phyloP scores from a whole-genome alignment of 2,888 invertebrate genomes.

The Xylota sylvarum region DNA sequence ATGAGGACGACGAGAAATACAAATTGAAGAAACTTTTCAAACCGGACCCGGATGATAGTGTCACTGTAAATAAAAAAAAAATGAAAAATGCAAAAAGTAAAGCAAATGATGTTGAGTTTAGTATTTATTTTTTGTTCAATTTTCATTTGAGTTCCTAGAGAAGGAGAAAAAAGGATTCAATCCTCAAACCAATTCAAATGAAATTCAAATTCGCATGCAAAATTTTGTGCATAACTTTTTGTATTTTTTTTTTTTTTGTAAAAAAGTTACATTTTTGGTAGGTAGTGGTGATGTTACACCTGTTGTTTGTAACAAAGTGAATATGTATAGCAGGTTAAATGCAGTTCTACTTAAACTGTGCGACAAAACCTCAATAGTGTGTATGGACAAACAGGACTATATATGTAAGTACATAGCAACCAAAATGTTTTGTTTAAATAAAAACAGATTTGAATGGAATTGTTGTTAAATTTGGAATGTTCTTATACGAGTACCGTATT shows the following conservation, averaged over 20 bases:
- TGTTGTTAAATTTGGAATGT: too few species aligned
- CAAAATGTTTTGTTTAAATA: too few species aligned
- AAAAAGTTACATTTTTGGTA: not conserved
- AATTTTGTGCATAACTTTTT: not conserved
- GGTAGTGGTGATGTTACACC: not conserved
- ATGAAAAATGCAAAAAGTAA: too few species aligned
- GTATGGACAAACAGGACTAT: not conserved
- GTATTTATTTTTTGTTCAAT: not conserved
- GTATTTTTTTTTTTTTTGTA: not conserved
- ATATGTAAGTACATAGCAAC: too few species aligned
- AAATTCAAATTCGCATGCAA: not conserved
- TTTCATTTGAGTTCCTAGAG: too few species aligned
- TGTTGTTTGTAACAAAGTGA: not conserved
- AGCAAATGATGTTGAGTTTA: conserved; percentile 7
- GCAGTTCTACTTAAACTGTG: not conserved
- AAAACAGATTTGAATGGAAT: too few species aligned
- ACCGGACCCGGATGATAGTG: conserved; percentile 82
- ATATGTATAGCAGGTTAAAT: not conserved
- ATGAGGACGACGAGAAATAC: conserved; percentile 81
- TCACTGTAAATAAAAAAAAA: conserved; percentile 80
- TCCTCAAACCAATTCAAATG: not conserved
- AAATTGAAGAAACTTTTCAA: conserved; percentile 82
- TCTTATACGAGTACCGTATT: too few species aligned
- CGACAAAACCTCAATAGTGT: not conserved
- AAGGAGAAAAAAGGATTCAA: not conserved